phyloP scores from a whole-genome alignment of 2,888 invertebrate genomes.

The Neoaliturus tenellus region DNA sequence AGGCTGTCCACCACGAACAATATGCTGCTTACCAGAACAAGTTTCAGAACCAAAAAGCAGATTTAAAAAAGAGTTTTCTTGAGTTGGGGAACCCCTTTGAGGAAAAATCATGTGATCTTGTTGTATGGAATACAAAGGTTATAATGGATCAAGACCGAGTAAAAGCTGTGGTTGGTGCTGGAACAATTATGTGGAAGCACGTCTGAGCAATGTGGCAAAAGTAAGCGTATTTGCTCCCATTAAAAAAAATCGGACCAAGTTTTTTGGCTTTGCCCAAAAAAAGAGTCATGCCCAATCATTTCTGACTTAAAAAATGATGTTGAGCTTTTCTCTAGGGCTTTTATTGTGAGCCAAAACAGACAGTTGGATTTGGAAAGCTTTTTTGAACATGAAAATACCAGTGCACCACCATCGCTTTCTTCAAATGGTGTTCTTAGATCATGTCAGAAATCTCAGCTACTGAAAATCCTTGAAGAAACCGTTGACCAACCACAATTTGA shows the following conservation, averaged over 20 bases:
- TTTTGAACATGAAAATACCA: neutral
- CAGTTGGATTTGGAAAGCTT: neutral
- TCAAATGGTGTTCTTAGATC: neutral
- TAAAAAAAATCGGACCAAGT: neutral
- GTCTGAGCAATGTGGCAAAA: neutral
- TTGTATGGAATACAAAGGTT: neutral
- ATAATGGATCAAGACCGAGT: neutral
- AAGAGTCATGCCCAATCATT: neutral
- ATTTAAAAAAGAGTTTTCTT: neutral
- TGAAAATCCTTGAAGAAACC: neutral
- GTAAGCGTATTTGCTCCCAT: neutral
- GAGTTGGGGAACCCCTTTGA: neutral
- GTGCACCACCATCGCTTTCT: neutral
- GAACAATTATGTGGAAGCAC: neutral
- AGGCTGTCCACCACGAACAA: neutral
- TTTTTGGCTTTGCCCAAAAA: neutral
- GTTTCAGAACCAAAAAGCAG: neutral
- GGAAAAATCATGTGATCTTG: conserved; percentile 1
- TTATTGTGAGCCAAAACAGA: neutral
- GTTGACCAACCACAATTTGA: neutral
- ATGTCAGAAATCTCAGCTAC: conserved; percentile 1
- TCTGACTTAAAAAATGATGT: neutral
- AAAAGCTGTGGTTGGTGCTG: conserved; percentile 3
- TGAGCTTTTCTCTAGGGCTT: neutral
- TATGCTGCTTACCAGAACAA: neutral